Conservation (phyloP, 2,888 invertebrate species). For the Escarpia spicata region DNA sequence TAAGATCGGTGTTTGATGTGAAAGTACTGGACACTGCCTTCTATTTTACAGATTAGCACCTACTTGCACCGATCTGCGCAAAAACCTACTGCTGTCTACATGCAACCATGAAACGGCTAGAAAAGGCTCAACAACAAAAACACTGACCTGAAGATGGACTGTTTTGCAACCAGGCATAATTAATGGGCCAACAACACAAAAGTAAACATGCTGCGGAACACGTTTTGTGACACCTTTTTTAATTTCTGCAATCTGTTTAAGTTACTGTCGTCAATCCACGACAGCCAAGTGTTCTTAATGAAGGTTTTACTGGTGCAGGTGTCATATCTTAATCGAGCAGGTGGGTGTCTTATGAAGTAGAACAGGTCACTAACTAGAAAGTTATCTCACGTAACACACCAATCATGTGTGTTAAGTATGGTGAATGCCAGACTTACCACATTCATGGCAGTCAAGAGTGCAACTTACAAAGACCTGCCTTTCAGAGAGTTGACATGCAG, state of each 20-base stretch:
- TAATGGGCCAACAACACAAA: not conserved
- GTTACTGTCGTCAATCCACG: no score
- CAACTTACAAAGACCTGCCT: not conserved
- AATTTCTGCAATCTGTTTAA: not conserved
- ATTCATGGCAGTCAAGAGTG: not conserved
- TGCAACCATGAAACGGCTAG: not conserved
- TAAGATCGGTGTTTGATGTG: not conserved
- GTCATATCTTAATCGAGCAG: not conserved
- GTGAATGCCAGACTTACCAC: not conserved
- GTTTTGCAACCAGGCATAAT: not conserved
- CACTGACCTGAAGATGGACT: not conserved
- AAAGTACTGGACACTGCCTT: not conserved
- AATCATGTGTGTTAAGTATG: not conserved
- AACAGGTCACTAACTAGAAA: not conserved
- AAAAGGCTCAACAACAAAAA: not conserved
- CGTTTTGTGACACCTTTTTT: not conserved
- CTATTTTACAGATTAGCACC: not conserved
- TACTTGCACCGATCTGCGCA: not conserved
- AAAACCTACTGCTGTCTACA: not conserved
- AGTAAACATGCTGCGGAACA: not conserved
- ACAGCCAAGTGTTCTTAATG: no score
- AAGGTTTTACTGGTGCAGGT: not conserved
- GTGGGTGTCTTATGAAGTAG: not conserved
- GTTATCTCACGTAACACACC: not conserved
- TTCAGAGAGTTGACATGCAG: not conserved